Conservation (phyloP, 2,888 invertebrate species). For the Diloba caeruleocephala region DNA sequence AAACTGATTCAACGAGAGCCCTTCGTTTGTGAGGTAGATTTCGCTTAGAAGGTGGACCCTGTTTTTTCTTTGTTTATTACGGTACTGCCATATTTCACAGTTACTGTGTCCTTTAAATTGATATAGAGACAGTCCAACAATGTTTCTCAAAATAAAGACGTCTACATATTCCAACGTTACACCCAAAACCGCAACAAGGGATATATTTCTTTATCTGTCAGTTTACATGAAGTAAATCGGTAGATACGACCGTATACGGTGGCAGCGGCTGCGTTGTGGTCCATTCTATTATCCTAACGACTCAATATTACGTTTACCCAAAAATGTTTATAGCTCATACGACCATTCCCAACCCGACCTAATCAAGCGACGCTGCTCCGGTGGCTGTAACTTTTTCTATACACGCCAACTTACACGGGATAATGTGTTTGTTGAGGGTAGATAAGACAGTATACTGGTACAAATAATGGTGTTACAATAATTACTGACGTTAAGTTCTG, state of each 20-base stretch:
- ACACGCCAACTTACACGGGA: slow-evolving; percentile 51
- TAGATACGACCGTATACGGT: slow-evolving; percentile 52
- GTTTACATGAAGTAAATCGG: slow-evolving; percentile 65
- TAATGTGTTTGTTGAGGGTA: slow-evolving; percentile 54
- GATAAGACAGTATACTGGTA: slow-evolving; percentile 49
- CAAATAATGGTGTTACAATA: slow-evolving; percentile 42
- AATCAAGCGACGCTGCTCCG: slow-evolving; percentile 78
- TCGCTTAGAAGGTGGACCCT: too few species aligned
- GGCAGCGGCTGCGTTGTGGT: slow-evolving; percentile 60
- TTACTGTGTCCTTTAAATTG: too few species aligned
- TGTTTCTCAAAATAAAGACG: slow-evolving; percentile 4
- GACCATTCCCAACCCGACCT: slow-evolving; percentile 76
- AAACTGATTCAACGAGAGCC: too few species aligned
- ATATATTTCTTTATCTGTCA: slow-evolving; percentile 62
- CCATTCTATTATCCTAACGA: slow-evolving; percentile 86
- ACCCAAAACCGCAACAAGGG: slow-evolving; percentile 39
- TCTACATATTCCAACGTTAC: slow-evolving; percentile 5
- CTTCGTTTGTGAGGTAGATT: too few species aligned
- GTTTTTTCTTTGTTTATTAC: too few species aligned
- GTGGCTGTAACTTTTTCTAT: slow-evolving; percentile 62
- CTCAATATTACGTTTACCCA: slow-evolving; percentile 86
- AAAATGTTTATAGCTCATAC: slow-evolving; percentile 82
- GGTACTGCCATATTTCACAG: too few species aligned
- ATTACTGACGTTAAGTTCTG: slow-evolving; percentile 32
- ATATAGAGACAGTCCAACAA: neutral